Evolutionary conservation across 2,113 vertebrate species (phyloP).

Genomic region (Salvelinus sp.): DNA sequence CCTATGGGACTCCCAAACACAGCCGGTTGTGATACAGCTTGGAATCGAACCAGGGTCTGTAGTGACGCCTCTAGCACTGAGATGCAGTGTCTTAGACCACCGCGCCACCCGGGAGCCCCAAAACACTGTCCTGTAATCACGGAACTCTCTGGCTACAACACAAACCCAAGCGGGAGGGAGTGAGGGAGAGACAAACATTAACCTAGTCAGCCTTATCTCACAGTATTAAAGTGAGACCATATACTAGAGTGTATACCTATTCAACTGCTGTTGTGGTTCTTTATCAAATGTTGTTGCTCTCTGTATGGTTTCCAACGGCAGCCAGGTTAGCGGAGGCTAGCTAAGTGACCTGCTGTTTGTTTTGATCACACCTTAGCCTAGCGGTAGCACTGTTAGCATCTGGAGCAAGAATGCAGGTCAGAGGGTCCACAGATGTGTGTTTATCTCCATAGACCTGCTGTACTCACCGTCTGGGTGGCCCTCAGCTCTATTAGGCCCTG

Average conservation of each 20-base stretch:
- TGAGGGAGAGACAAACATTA: conserved; percentile 8
- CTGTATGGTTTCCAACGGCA: conserved; percentile 19
- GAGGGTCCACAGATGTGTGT: conserved; percentile 47
- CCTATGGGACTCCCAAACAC: too few relatives aligned
- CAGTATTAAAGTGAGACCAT: conserved; percentile 14
- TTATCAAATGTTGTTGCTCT: conserved; percentile 27
- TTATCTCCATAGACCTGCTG: conserved; percentile 42
- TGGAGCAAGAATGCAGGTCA: conserved; percentile 41
- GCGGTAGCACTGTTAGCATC: conserved; percentile 33
- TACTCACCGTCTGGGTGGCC: conserved; percentile 58
- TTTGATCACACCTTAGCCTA: conserved; percentile 58
- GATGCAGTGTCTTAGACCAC: too few relatives aligned
- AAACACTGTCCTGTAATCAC: conserved; percentile 56
- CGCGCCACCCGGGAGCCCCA: too few relatives aligned
- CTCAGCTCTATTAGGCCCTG: conserved; percentile 47
- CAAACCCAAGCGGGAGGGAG: conserved; percentile 26
- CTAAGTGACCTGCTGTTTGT: conserved; percentile 43
- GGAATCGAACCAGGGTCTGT: too few relatives aligned
- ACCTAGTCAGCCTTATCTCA: conserved; percentile 10
- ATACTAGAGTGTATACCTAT: background rate
- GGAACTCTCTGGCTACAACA: conserved; percentile 37
- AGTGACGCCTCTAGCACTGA: too few relatives aligned
- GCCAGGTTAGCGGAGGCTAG: background rate
- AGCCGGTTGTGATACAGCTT: too few relatives aligned
- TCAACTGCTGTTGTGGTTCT: conserved; percentile 27